A percentile compares a stretch with the other conserved stretches of the same genome.
These are phyloP conservation scores for Caloenas nicobarica DNA, from an alignment of 2,113 vertebrate species.

Conservation along the genomic window DNA sequence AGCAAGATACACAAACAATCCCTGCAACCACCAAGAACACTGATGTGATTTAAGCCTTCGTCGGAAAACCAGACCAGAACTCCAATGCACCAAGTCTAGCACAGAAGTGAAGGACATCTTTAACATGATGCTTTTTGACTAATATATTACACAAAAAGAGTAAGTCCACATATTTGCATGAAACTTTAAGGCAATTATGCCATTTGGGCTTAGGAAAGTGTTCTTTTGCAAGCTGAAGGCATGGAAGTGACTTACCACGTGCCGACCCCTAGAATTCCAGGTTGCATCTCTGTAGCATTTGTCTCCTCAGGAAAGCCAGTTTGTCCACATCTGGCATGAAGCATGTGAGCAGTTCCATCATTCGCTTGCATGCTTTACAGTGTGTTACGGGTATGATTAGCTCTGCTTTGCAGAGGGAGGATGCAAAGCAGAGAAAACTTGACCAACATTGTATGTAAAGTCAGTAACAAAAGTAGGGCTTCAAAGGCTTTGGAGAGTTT, in stretches of 20 bases:
- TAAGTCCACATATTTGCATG: neutral
- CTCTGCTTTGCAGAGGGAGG: neutral
- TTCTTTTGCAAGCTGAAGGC: neutral
- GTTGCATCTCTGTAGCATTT: neutral
- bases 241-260: neutral
- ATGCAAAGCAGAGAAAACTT: neutral
- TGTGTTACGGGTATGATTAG: neutral
- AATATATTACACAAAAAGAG: neutral
- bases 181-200: neutral
- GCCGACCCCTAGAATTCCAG: neutral
- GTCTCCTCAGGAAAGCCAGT: neutral
- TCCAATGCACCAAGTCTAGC: neutral
- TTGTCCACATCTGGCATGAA: neutral
- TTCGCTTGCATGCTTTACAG: neutral
- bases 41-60: neutral
- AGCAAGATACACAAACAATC: neutral
- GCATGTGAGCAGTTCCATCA: neutral
- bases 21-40: neutral
- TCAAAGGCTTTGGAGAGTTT: neutral
- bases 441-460: neutral
- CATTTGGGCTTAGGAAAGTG: neutral
- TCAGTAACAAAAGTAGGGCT: neutral
- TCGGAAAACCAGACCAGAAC: neutral
- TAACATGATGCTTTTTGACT: neutral
- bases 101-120: neutral